Percentiles rank a stretch among this genome's conserved stretches.
These are phyloP conservation scores for Etheostoma cragini DNA, from an alignment of 2,113 vertebrate species.

Conservation along the genomic window DNA sequence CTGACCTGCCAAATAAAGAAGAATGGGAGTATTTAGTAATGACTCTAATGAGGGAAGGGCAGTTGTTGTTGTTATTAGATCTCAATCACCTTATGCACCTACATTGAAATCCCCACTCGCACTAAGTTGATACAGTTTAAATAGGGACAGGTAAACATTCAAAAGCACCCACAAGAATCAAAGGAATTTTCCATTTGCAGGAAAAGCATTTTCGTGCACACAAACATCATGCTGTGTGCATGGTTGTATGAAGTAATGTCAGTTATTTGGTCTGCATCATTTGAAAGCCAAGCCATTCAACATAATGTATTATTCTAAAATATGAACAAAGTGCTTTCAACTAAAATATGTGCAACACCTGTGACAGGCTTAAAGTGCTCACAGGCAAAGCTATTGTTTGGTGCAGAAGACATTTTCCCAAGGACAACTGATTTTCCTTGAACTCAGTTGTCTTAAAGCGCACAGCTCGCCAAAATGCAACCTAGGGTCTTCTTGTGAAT, in stretches of 20 bases:
- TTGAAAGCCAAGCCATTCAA: constrained; percentile 67
- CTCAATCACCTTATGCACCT: constrained; percentile 78
- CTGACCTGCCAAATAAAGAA: constrained; percentile 47
- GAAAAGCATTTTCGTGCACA: constrained; percentile 71
- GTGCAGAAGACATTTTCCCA: not conserved
- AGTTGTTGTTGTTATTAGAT: constrained; percentile 76
- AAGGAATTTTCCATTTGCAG: constrained; percentile 85
- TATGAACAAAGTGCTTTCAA: constrained; percentile 50
- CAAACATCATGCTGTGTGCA: constrained; percentile 68
- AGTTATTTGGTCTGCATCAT: constrained; percentile 78
- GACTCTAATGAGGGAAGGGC: constrained; percentile 55
- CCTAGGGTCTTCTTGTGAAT: no score
- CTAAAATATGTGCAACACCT: constrained; percentile 41
- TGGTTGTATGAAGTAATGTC: constrained; percentile 71
- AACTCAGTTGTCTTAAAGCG: not conserved
- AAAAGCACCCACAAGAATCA: constrained; percentile 88
- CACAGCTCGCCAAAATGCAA: no score
- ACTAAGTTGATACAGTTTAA: constrained; percentile 83
- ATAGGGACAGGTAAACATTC: constrained; percentile 83
- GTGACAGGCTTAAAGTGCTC: constrained; percentile 19
- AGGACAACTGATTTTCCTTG: constrained; percentile 2
- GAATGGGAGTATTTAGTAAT: constrained; percentile 49
- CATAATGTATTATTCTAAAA: constrained; percentile 66
- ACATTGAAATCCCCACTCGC: constrained; percentile 85
- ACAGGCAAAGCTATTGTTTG: constrained; percentile 12